Conservation (phyloP, 2,888 invertebrate species). For the Cephus pygmeus region DNA sequence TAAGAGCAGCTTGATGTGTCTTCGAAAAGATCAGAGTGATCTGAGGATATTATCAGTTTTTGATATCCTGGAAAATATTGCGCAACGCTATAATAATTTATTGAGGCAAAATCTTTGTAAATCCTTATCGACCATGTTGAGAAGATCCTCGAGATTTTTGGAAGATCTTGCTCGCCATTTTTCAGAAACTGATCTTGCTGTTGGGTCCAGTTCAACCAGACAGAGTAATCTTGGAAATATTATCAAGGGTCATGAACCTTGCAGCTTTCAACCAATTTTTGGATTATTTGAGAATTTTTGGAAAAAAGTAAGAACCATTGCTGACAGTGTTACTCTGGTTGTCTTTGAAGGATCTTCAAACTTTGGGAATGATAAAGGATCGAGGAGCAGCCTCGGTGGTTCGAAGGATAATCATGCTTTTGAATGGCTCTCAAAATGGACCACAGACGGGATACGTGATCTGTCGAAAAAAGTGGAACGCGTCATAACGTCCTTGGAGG, state of each 20-base stretch:
- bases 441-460: constrained; percentile 1
- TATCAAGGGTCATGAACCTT: background rate
- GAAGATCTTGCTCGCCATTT: background rate
- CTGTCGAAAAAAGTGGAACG: constrained; percentile 15
- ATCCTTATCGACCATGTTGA: background rate
- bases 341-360: background rate
- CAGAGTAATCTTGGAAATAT: background rate
- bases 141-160: background rate
- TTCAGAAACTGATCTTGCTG: background rate
- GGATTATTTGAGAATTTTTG: background rate
- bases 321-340: background rate
- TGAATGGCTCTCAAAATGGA: background rate
- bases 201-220: background rate
- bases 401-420: background rate
- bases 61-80: background rate
- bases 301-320: background rate
- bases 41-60: background rate
- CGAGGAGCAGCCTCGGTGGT: background rate
- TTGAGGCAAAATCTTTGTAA: background rate
- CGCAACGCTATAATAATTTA: background rate
- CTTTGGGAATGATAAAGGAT: background rate
- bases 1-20: background rate
- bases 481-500: constrained; percentile 10
- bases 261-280: background rate
- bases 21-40: background rate